Conservation (phyloP, 2,113 vertebrate genomes). For the Drymodes brunneopygia region DNA sequence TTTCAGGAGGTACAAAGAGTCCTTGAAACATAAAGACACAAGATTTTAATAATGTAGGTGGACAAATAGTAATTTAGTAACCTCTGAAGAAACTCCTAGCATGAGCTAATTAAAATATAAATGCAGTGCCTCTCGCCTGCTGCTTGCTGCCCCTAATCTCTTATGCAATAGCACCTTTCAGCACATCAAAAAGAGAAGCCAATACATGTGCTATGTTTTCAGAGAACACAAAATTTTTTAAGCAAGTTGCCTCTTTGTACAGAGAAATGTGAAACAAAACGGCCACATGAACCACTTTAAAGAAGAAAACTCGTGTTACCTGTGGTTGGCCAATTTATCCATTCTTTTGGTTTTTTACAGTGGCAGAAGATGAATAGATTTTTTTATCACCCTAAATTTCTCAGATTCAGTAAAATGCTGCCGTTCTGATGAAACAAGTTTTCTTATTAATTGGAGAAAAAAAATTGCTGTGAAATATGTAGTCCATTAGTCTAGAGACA, state of each 20-base stretch:
- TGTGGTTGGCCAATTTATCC: neutral
- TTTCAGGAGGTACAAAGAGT: neutral
- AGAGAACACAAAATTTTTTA: neutral
- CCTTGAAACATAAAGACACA: neutral
- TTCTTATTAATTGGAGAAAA: neutral
- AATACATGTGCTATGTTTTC: neutral
- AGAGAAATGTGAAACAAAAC: neutral
- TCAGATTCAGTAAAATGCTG: neutral
- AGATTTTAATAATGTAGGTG: constrained; percentile 34
- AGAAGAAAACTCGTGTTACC: neutral
- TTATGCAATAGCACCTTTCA: neutral
- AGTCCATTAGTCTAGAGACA: neutral
- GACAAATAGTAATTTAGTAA: constrained; percentile 38
- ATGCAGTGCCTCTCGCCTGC: neutral
- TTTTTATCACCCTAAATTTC: neutral
- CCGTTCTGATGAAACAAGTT: neutral
- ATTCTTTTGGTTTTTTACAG: neutral
- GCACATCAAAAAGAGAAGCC: neutral
- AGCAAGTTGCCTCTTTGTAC: neutral
- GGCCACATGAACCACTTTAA: neutral
- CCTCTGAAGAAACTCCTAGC: constrained; percentile 18
- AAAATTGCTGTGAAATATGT: neutral
- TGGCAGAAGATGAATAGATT: neutral
- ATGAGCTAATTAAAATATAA: constrained; percentile 51
- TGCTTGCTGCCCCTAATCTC: neutral